These are phyloP conservation scores for Coelopa pilipes DNA, from an alignment of 2,888 invertebrate species.

Conservation along the genomic window DNA sequence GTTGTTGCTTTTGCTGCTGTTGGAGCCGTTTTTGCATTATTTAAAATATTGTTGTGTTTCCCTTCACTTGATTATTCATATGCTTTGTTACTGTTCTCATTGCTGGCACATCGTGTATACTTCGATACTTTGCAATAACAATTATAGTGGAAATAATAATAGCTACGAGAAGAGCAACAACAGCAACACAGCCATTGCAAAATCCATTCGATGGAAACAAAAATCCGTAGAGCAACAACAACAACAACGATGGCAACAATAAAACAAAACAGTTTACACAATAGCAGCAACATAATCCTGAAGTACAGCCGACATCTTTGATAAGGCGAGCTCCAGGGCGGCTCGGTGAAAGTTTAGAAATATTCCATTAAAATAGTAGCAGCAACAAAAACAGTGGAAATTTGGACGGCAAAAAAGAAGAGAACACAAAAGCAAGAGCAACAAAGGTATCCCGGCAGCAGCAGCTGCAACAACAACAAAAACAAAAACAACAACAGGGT, in stretches of 20 bases:
- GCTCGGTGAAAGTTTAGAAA: neutral
- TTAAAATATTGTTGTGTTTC: neutral
- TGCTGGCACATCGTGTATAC: neutral
- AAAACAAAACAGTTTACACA: neutral
- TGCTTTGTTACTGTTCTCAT: neutral
- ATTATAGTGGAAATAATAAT: conserved; percentile 23
- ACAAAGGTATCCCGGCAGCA: no score
- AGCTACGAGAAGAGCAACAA: conserved; percentile 25
- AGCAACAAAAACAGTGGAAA: no score
- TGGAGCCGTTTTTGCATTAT: neutral
- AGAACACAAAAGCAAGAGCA: neutral
- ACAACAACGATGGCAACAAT: conserved; percentile 8
- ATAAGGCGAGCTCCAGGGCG: neutral
- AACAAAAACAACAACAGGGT: neutral
- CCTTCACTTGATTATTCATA: no score
- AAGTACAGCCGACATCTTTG: conserved; percentile 23
- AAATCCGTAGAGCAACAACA: no score
- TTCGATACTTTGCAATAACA: no score
- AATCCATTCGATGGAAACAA: no score
- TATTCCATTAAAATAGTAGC: neutral
- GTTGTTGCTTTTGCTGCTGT: neutral
- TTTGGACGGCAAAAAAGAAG: no score
- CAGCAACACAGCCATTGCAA: neutral
- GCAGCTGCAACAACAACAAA: neutral
- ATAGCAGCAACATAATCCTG: neutral